phyloP scores from a whole-genome alignment of 2,797 vertebrate species.

The Tolypeutes matacus region DNA sequence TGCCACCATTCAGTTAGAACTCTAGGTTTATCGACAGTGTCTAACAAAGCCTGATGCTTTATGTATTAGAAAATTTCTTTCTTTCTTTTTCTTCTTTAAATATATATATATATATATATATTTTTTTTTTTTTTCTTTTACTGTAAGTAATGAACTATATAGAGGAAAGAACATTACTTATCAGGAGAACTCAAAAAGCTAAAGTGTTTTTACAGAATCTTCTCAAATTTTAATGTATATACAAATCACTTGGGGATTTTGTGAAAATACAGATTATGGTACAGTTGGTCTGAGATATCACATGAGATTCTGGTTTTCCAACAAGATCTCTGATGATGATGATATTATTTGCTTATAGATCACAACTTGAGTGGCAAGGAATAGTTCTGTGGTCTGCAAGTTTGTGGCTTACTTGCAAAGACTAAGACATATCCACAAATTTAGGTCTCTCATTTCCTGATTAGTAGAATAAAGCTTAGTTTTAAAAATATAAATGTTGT shows the following conservation, averaged over 20 bases:
- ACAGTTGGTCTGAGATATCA: neutral
- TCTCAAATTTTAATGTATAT: conserved; percentile 3
- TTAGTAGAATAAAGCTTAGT: neutral
- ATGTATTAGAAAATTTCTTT: neutral
- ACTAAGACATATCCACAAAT: neutral
- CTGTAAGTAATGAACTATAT: neutral
- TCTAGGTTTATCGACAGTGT: neutral
- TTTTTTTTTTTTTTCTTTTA: neutral
- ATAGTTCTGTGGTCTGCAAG: neutral
- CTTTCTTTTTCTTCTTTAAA: neutral
- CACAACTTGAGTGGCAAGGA: neutral
- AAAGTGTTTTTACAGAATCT: neutral
- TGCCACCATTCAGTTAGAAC: conserved; percentile 12
- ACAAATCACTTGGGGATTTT: neutral
- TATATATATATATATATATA: no score
- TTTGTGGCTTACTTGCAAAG: neutral
- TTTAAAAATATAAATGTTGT: neutral
- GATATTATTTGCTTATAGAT: neutral
- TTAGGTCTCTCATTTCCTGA: conserved; percentile 16
- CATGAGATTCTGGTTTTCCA: neutral
- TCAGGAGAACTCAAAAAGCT: conserved; percentile 39
- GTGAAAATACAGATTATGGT: neutral
- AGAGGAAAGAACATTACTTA: neutral
- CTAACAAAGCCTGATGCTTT: conserved; percentile 14
- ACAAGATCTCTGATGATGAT: neutral